Base-by-base conservation (phyloP, 2,888 invertebrate genomes). In the Trilocha varians region DNA sequence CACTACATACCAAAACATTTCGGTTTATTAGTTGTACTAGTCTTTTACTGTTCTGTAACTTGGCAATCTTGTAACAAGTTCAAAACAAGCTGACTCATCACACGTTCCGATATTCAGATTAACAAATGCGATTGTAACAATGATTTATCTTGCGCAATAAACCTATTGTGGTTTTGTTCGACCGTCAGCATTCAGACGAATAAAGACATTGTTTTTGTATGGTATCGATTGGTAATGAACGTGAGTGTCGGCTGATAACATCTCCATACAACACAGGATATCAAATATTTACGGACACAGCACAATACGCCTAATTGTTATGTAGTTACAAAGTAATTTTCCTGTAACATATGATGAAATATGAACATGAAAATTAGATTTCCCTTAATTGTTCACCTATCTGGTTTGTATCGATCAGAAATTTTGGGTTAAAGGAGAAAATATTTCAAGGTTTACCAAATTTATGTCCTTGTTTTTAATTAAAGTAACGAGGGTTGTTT, bases 131-230 rank as follows among this genome's bases (percentile, higher is more conserved):
- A 70, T 72, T 68, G 65, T 65, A 63, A 63, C 60, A 60, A 60
- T 66, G 65, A 72, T 71, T 70, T 68, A 70, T 75, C 67, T 76
- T 71, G 58, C 62, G 68, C 61, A 75, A 76, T 72, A 65, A 69
- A 66, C 53, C 62, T 59, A 66, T 69, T 70, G 65, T 67, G 55
- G 53, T 48, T 53, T 53, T 46, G 39, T 45, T 43, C 44, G 52
- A 49, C 52, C 50, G 49, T 54, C 56, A 46, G 58, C 60, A 59
- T 64, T 59, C 57, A 58, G 63, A 65, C 61, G 62, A 62, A 65
- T 58, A 55, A 65, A 65, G 63, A 70, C 58, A 59, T 64, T 63
- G 57, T 58, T 55, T n/a, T 58, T 57, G 38, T 54, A 63, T 59
- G 55, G 57, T 59, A 55, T 54, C 38, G 25, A 25, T 11, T 25